Evolutionary conservation across 2,888 invertebrate species (phyloP), one percentile per base, ranked within the genome.

Genomic region (Acholoe squamosa): DNA sequence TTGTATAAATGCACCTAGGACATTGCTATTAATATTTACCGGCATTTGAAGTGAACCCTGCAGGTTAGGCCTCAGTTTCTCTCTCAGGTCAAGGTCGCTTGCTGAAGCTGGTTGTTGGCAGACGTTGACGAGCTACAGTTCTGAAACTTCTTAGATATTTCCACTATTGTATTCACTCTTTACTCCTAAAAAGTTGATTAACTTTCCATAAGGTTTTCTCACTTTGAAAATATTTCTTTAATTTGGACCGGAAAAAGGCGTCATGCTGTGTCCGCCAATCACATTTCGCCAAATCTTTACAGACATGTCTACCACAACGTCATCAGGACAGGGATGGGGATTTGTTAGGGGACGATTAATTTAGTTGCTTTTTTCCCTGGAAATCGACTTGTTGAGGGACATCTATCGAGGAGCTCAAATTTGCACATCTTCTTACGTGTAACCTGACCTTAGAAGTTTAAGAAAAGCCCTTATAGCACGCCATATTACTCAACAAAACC

Each of bases 281-380:
- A 71, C 5, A 25, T 14, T 71, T 5, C 71, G 71, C 71, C 71
- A 71, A 71, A 71, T 71, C 25, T 61, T 61, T n/a, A 12, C 25
- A 71, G 31, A 25, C 71, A 71, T 71, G 71, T 14, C 71, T 71
- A 28, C 71, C 28, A 28, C 71, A 71, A 71, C 71, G 71, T 71
- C 71, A 71, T 71, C 5, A 71, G 71, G 16, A 71, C 28, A 28
- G 71, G 71, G 71, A 0, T 25, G 28, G 71, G 71, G 71, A 0
- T 43, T 43, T 61, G 61, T 3, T 61, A 28, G 71, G 14, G 31
- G 71, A 71, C 71, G 25, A 28, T 25, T 0, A 25, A 71, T 28
- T 25, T 28, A 71, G 71, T 28, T 71, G 31, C 1, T 14, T 71
- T 28, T 71, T 14, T n/a, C n/a, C 71, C 14, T 28, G 28, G 71